Base-by-base conservation (phyloP, 2,888 invertebrate genomes). In the Drosophila incognita region DNA sequence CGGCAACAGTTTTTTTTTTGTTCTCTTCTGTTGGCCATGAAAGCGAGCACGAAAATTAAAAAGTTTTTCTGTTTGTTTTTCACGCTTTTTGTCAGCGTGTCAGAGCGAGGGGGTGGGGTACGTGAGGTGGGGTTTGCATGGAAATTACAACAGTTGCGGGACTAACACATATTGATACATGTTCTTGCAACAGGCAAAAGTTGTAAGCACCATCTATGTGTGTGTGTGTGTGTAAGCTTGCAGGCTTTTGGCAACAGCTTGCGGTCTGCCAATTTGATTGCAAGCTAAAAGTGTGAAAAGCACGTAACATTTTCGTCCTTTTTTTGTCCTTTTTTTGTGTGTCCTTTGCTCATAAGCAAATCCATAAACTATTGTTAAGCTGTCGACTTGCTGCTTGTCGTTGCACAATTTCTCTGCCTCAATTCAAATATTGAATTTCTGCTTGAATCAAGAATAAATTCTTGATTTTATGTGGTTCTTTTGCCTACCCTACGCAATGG, bases 11-110 rank as follows among this genome's bases (percentile, higher is more conserved):
- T 6, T n/a, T 0, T 51, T 51, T 27, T 6, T 29, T 6, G 2
- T 5, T 1, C 18, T 3, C 18, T 49, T 29, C 5, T 40, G 10
- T 76, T 81, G 83, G 74, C 87, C 87, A 59, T 88, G 82, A 86
- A 85, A 83, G 77, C 80, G 65, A 58, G 63, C 73, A 76, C 70
- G 82, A 87, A 87, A 86, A 89, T 86, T 86, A 87, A 86, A 86
- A 86, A 86, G 76, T 87, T 87, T 70, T 54, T 70, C 38, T 84
- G 69, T 74, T 78, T 74, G 74, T 68, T 72, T 69, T 68, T 46
- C 33, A 8, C 42, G 59, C 64, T 53, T 64, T 58, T 46, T 35
- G 53, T 38, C 31, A 15, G 24, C 1, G 24, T n/a, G 21, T 5
- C 4, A 2, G 3, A 11, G 8, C 6, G 18, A 0, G 27, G 0